Percentiles rank a stretch among this genome's conserved stretches.
These are phyloP conservation scores for Noctuana brunneofusca DNA, from an alignment of 2,888 invertebrate species.

Conservation along the genomic window DNA sequence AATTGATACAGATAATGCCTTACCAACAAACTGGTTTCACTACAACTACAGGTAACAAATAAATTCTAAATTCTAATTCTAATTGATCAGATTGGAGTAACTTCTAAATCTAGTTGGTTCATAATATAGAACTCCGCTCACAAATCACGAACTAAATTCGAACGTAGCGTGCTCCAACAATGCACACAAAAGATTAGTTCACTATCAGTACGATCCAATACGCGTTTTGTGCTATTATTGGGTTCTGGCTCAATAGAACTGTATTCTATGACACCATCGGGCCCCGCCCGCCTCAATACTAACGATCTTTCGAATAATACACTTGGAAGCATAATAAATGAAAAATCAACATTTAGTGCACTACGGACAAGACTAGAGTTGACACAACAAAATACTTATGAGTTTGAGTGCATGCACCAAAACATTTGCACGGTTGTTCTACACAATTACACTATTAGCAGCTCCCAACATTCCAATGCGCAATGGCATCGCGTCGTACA, in stretches of 20 bases:
- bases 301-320: constrained; percentile 39
- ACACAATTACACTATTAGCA: no score
- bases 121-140: constrained; percentile 14
- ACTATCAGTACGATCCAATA: constrained; percentile 29
- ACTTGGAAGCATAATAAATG: constrained; percentile 9
- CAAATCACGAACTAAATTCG: constrained; percentile 29
- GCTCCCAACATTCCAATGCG: no score
- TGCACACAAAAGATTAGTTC: constrained; percentile 35
- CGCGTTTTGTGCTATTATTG: constrained; percentile 34
- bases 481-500: no score
- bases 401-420: no score
- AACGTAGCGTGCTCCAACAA: constrained; percentile 28
- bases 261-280: constrained; percentile 36
- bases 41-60: no score
- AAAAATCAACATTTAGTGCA: neutral
- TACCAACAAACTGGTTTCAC: neutral
- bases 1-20: no score
- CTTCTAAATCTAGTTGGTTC: constrained; percentile 5
- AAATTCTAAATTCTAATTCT: no score
- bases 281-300: constrained; percentile 38
- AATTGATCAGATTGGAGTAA: constrained; percentile 20
- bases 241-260: constrained; percentile 38
- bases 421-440: no score
- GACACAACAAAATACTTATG: no score
- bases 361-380: no score